A percentile compares a stretch with the other conserved stretches of the same genome.
Evolutionary conservation across 2,797 vertebrate species (phyloP).

Genomic region (Salarias fasciatus): DNA sequence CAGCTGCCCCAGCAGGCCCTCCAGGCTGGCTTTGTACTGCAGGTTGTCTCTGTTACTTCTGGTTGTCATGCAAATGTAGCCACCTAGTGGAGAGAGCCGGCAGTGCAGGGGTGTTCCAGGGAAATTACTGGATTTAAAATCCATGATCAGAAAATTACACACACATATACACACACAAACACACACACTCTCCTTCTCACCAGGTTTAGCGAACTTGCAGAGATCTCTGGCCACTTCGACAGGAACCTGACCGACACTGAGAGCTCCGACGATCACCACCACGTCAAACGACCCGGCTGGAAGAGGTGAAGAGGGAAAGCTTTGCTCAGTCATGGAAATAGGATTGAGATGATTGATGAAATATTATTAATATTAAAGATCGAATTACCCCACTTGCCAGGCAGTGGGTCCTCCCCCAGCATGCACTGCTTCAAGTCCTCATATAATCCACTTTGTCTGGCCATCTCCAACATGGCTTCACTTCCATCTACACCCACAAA

Average conservation of each 20-base stretch:
- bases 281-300: conserved; percentile 83
- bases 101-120: not conserved
- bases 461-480: conserved; percentile 84
- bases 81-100: conserved; percentile 76
- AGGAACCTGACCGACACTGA: conserved; percentile 86
- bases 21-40: conserved; percentile 83
- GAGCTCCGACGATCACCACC: conserved; percentile 86
- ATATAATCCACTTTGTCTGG: conserved; percentile 83
- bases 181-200: too few species aligned
- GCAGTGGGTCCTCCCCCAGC: conserved; percentile 84
- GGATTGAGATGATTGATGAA: too few species aligned
- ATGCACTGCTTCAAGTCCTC: conserved; percentile 79
- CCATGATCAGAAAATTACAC: not conserved
- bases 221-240: conserved; percentile 80
- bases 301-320: not conserved
- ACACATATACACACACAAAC: not conserved
- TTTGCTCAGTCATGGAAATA: not conserved
- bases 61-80: conserved; percentile 91
- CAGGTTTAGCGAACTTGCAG: conserved; percentile 84
- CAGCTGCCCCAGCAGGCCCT: conserved; percentile 77
- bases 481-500: conserved; percentile 92
- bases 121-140: not conserved
- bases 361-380: not conserved
- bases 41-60: conserved; percentile 84
- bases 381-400: conserved; percentile 81